Conservation (phyloP, 2,113 vertebrate species). For the Hypocryptadius cinnamomeus region DNA sequence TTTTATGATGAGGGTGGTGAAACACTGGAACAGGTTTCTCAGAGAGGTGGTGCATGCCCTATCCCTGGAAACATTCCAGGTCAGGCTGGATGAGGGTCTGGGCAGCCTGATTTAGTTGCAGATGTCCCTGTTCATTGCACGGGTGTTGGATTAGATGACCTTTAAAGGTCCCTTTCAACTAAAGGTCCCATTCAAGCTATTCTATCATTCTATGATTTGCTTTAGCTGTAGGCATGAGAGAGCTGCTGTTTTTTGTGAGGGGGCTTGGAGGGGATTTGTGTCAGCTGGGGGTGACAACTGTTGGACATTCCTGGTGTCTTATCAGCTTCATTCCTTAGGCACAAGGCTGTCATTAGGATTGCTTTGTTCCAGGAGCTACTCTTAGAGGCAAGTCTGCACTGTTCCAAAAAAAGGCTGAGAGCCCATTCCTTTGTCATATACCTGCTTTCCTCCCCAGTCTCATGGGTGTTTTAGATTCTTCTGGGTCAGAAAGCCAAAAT, state of each 20-base stretch:
- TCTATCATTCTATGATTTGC: not conserved
- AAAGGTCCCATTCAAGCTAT: not conserved
- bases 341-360: not conserved
- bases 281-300: conserved; percentile 21
- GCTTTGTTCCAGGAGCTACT: not conserved
- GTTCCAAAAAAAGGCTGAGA: not conserved
- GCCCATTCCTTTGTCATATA: not conserved
- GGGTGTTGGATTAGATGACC: not conserved
- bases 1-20: not conserved
- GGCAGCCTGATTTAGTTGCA: not conserved
- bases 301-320: conserved; percentile 11
- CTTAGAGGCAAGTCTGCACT: not conserved
- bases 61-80: not conserved
- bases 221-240: not conserved
- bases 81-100: not conserved
- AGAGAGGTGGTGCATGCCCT: not conserved
- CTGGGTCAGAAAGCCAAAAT: not conserved
- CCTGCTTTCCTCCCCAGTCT: not conserved
- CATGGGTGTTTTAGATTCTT: not conserved
- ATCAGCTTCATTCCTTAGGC: not conserved
- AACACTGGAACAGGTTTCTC: not conserved
- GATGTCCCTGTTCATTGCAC: not conserved
- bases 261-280: not conserved
- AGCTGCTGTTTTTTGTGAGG: not conserved
- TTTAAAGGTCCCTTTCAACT: not conserved